Percentiles rank a stretch among this genome's conserved stretches.
Evolutionary conservation across 2,888 invertebrate species (phyloP).

Genomic region (Drosophila acutilabella): DNA sequence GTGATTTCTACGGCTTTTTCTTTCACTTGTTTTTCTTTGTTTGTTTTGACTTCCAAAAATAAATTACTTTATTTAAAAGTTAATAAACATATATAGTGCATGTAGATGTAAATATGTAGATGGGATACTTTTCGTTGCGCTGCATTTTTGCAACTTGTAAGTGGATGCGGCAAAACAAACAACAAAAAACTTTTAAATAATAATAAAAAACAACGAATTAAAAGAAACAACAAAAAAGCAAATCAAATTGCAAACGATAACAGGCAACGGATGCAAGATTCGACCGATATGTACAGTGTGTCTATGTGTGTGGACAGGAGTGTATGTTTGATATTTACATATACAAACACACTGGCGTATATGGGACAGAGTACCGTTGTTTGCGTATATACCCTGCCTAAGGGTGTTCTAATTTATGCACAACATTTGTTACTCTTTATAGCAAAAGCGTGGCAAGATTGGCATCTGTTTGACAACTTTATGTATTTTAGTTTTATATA

Average conservation of each 20-base stretch:
- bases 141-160: slow-evolving; percentile 68
- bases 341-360: neutral
- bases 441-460: too few species aligned
- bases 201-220: slow-evolving; percentile 22
- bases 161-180: slow-evolving; percentile 56
- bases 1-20: slow-evolving; percentile 37
- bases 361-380: slow-evolving; percentile 26
- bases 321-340: slow-evolving; percentile 9
- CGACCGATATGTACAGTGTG: slow-evolving; percentile 35
- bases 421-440: too few species aligned
- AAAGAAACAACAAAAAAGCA: slow-evolving; percentile 34
- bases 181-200: neutral
- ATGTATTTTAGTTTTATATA: too few species aligned
- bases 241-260: slow-evolving; percentile 62
- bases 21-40: slow-evolving; percentile 13
- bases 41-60: slow-evolving; percentile 46
- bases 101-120: slow-evolving; percentile 9
- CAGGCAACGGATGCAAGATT: slow-evolving; percentile 52
- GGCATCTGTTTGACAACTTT: too few species aligned
- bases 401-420: neutral
- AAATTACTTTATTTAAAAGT: slow-evolving; percentile 56
- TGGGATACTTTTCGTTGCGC: slow-evolving; percentile 54
- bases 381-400: neutral
- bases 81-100: slow-evolving; percentile 25
- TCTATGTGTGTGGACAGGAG: slow-evolving; percentile 11